Conservation (phyloP, 2,888 invertebrate species). For the Amphipoea lucens region DNA sequence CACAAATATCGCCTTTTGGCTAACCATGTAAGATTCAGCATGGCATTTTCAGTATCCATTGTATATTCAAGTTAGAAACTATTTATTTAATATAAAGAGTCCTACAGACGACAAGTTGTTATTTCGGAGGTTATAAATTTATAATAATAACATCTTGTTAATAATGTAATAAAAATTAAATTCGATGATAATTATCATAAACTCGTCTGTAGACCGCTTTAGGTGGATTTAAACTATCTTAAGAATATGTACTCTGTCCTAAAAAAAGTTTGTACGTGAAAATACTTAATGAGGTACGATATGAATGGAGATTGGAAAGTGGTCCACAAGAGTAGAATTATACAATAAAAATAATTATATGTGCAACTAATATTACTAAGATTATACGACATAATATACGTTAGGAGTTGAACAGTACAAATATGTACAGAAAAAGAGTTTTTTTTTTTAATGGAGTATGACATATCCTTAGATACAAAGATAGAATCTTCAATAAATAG, state of each 20-base stretch:
- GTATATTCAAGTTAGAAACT: slow-evolving; percentile 25
- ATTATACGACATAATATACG: background rate
- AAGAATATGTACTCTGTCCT: slow-evolving; percentile 26
- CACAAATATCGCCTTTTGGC: slow-evolving; percentile 26
- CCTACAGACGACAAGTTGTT: slow-evolving; percentile 23
- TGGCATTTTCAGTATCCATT: slow-evolving; percentile 1
- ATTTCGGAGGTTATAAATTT: background rate
- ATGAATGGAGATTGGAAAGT: slow-evolving; percentile 42
- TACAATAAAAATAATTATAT: slow-evolving; percentile 15
- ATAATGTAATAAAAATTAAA: slow-evolving; percentile 7
- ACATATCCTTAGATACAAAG: background rate
- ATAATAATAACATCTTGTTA: background rate
- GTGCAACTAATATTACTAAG: slow-evolving; percentile 22
- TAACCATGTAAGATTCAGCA: slow-evolving; percentile 16
- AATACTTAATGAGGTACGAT: slow-evolving; percentile 51
- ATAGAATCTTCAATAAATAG: slow-evolving; percentile 32
- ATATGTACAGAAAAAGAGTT: background rate
- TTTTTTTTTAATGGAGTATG: background rate
- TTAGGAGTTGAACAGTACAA: background rate
- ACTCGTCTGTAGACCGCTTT: slow-evolving; percentile 21
- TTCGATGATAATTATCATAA: slow-evolving; percentile 18
- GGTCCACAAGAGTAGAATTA: slow-evolving; percentile 49
- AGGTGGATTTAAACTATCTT: slow-evolving; percentile 32
- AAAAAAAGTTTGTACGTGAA: slow-evolving; percentile 47
- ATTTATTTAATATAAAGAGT: slow-evolving; percentile 30